phyloP scores from a whole-genome alignment of 2,888 invertebrate genomes.

The Trichacis sp. region DNA sequence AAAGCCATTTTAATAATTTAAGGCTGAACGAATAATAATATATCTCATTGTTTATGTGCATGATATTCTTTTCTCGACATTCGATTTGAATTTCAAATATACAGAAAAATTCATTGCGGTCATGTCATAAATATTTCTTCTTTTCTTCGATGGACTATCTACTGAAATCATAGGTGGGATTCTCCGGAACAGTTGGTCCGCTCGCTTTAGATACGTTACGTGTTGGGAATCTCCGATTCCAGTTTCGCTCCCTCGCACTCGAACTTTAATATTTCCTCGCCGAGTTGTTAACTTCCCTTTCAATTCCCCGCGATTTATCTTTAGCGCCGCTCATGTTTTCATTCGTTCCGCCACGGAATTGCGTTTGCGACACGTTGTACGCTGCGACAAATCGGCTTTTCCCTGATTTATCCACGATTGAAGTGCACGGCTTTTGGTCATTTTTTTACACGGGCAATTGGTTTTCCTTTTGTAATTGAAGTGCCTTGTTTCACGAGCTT shows the following conservation, averaged over 20 bases:
- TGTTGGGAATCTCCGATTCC: conserved; percentile 19
- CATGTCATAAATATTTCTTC: conserved; percentile 38
- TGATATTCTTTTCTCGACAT: no score
- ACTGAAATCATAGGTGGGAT: conserved; percentile 18
- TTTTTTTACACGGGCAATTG: no score
- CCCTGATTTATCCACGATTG: no score
- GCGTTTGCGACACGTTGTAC: no score
- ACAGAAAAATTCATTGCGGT: background rate
- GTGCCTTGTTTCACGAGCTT: no score
- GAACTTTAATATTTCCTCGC: conserved; percentile 18
- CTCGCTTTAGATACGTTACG: conserved; percentile 29
- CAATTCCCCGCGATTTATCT: conserved; percentile 4
- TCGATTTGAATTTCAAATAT: background rate
- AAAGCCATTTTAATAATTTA: no score
- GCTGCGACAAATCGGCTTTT: no score
- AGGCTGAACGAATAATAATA: no score
- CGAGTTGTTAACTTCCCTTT: conserved; percentile 18
- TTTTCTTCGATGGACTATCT: conserved; percentile 30
- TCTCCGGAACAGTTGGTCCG: conserved; percentile 8
- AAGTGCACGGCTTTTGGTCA: background rate
- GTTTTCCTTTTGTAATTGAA: no score
- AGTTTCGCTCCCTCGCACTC: background rate
- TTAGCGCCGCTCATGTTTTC: background rate
- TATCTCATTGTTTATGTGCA: no score
- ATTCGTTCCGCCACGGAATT: background rate